Conservation (phyloP, 2,113 vertebrate species). For the Sterrhoptilus dennistouni region DNA sequence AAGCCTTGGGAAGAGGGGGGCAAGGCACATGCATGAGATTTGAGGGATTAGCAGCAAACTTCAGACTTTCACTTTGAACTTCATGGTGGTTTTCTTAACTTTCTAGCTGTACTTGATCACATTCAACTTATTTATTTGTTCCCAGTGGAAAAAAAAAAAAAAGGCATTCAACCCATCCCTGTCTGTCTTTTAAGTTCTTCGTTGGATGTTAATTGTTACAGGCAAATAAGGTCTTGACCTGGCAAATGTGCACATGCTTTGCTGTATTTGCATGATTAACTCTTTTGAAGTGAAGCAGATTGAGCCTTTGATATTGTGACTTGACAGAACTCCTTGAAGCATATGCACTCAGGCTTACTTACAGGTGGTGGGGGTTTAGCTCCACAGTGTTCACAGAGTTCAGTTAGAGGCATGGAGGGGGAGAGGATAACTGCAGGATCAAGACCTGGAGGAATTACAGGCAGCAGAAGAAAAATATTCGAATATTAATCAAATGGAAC, state of each 20-base stretch:
- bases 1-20: not conserved
- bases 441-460: not conserved
- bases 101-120: conserved; percentile 32
- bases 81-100: not conserved
- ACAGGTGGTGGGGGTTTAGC: conserved; percentile 5
- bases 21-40: conserved; percentile 15
- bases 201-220: conserved; percentile 40
- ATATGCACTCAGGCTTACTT: not conserved
- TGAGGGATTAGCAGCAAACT: conserved; percentile 39
- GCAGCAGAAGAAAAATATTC: not conserved
- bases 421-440: not conserved
- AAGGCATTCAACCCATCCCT: not conserved
- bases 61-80: conserved; percentile 48
- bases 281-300: conserved; percentile 54
- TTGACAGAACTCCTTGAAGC: conserved; percentile 49
- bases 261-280: conserved; percentile 35
- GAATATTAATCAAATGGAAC: not conserved
- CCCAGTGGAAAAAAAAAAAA: not conserved
- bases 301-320: conserved; percentile 44
- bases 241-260: conserved; percentile 40
- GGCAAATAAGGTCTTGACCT: conserved; percentile 38
- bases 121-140: conserved; percentile 4
- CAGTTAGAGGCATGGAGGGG: not conserved
- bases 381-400: not conserved
- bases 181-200: not conserved